These are phyloP conservation scores for Xestobium rufovillosum DNA, from an alignment of 2,888 invertebrate species.

Conservation along the genomic window DNA sequence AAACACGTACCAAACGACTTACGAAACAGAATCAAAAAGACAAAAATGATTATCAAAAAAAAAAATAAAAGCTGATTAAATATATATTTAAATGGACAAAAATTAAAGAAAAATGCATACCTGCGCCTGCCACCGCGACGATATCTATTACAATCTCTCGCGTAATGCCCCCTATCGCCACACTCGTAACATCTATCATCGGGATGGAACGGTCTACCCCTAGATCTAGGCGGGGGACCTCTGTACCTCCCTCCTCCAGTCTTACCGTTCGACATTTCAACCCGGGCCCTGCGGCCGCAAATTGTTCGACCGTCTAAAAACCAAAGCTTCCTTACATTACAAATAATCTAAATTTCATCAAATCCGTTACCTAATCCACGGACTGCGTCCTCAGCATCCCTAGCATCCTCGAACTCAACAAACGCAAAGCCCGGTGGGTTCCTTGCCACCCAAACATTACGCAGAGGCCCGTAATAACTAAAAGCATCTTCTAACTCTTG, in stretches of 20 bases:
- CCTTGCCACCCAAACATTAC: slow-evolving; percentile 90
- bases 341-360: slow-evolving; percentile 5
- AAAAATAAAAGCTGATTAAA: slow-evolving; percentile 3
- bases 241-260: slow-evolving; percentile 45
- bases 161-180: slow-evolving; percentile 89
- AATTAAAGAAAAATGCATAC: slow-evolving; percentile 30
- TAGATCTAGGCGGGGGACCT: slow-evolving; percentile 53
- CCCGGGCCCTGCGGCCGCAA: slow-evolving; percentile 83
- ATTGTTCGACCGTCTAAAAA: slow-evolving; percentile 68
- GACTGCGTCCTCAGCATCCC: slow-evolving; percentile 83
- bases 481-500: slow-evolving; percentile 84
- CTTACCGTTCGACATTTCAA: slow-evolving; percentile 88
- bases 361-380: slow-evolving; percentile 65
- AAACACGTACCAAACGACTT: no score
- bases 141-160: slow-evolving; percentile 78
- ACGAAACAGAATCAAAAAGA: slow-evolving; percentile 5
- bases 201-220: slow-evolving; percentile 73
- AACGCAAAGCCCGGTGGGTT: slow-evolving; percentile 91
- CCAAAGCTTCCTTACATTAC: slow-evolving; percentile 4
- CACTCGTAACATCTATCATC: slow-evolving; percentile 94
- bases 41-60: slow-evolving; percentile 3
- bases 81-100: no score
- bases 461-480: slow-evolving; percentile 77
- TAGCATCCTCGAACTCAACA: slow-evolving; percentile 80
- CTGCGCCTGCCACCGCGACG: slow-evolving; percentile 53